Percentiles rank a stretch among this genome's conserved stretches.
Evolutionary conservation across 2,113 vertebrate species (phyloP).

Genomic region (Cygnus atratus): DNA sequence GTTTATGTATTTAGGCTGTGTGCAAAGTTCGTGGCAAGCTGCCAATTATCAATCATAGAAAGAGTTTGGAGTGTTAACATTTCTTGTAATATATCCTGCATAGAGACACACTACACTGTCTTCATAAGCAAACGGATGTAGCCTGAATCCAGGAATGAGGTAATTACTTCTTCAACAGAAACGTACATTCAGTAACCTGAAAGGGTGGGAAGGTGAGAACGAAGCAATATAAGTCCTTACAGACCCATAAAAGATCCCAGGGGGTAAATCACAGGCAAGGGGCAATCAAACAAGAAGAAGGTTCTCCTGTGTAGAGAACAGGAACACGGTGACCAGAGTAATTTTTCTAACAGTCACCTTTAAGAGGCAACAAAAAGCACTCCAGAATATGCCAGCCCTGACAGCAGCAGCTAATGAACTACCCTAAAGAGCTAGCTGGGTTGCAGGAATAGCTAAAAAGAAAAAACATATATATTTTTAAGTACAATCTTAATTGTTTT

Average conservation of each 20-base stretch:
- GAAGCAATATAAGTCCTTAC: background rate
- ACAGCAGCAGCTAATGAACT: background rate
- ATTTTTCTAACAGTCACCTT: background rate
- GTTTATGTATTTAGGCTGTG: background rate
- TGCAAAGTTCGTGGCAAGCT: background rate
- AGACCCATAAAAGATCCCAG: background rate
- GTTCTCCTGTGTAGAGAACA: background rate
- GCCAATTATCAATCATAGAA: slow-evolving; percentile 1
- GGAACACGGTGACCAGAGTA: background rate
- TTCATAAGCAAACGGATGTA: background rate
- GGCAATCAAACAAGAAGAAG: background rate
- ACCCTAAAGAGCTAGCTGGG: background rate
- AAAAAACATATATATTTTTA: background rate
- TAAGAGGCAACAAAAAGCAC: background rate
- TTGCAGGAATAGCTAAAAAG: background rate
- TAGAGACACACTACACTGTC: background rate
- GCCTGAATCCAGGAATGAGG: slow-evolving; percentile 31
- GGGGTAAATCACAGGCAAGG: background rate
- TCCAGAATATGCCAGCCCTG: background rate
- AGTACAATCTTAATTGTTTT: background rate
- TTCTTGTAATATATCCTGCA: background rate
- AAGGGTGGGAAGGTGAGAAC: background rate
- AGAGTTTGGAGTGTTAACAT: background rate
- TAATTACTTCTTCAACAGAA: slow-evolving; percentile 14
- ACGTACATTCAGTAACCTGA: slow-evolving; percentile 21